Conservation (phyloP, 2,113 vertebrate genomes). For the Pseudorectes ferrugineus region DNA sequence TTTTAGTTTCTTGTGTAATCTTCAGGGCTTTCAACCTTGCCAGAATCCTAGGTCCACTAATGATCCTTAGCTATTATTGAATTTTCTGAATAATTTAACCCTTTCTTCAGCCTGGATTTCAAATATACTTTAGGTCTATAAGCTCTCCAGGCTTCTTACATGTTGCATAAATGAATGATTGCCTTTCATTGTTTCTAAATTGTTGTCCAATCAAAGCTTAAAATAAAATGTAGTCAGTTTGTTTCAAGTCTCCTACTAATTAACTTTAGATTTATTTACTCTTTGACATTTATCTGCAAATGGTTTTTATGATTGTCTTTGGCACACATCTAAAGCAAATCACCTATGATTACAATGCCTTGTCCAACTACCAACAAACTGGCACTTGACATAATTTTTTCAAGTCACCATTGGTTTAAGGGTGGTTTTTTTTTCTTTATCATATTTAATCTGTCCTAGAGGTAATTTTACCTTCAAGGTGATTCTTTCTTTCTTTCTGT, state of each 20-base stretch:
- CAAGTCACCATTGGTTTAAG: neutral
- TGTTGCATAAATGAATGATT: neutral
- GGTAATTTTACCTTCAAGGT: neutral
- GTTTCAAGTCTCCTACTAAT: neutral
- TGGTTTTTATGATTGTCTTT: neutral
- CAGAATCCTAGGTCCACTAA: neutral
- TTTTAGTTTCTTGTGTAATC: neutral
- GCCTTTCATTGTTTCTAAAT: neutral
- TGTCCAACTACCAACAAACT: neutral
- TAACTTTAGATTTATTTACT: neutral
- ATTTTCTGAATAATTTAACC: neutral
- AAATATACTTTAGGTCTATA: neutral
- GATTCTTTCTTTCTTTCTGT: neutral
- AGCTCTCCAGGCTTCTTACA: neutral
- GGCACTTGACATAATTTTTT: neutral
- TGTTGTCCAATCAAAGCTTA: neutral
- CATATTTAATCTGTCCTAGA: neutral
- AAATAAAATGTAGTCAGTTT: neutral
- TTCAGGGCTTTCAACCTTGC: neutral
- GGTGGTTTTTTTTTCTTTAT: neutral
- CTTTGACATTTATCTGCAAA: neutral
- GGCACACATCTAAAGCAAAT: neutral
- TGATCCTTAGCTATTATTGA: neutral
- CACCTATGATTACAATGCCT: neutral
- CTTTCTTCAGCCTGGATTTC: neutral